Evolutionary conservation across 1,140 invertebrate genomes (phyloP).

Genomic region (Coelopa frigida): DNA sequence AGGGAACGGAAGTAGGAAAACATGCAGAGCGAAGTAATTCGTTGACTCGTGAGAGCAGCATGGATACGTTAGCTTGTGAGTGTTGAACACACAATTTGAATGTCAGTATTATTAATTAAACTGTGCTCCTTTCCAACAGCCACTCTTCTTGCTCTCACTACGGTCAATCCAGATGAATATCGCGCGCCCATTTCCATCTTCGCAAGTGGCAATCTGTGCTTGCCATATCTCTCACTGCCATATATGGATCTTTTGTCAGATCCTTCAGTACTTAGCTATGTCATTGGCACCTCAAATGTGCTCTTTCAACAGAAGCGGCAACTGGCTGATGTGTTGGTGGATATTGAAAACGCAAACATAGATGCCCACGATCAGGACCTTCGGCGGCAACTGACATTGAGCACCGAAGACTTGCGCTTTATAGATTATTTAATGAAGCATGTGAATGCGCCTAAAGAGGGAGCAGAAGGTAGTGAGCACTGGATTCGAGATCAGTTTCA

Average conservation of each 20-base stretch:
- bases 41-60: conserved; percentile 54
- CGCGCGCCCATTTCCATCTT: conserved; percentile 86
- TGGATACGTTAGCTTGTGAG: conserved; percentile 54
- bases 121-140: conserved; percentile 16
- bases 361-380: conserved; percentile 82
- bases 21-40: conserved; percentile 46
- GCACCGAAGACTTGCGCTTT: conserved; percentile 93
- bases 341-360: conserved; percentile 80
- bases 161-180: conserved; percentile 62
- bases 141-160: conserved; percentile 27
- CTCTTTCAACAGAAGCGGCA: conserved; percentile 93
- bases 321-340: conserved; percentile 82
- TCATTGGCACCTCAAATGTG: conserved; percentile 95
- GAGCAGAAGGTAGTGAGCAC: conserved; percentile 84
- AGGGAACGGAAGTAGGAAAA: conserved; percentile 14
- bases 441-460: conserved; percentile 70
- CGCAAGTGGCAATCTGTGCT: conserved; percentile 86
- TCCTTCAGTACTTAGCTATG: conserved; percentile 80
- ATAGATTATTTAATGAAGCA: conserved; percentile 87
- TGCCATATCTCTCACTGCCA: conserved; percentile 93
- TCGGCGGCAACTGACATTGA: conserved; percentile 73
- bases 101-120: neutral
- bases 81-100: neutral
- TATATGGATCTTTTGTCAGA: conserved; percentile 90
- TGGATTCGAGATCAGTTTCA: conserved; percentile 95